Evolutionary conservation across 2,888 invertebrate genomes (phyloP).

Genomic region (Leucophenga montana): DNA sequence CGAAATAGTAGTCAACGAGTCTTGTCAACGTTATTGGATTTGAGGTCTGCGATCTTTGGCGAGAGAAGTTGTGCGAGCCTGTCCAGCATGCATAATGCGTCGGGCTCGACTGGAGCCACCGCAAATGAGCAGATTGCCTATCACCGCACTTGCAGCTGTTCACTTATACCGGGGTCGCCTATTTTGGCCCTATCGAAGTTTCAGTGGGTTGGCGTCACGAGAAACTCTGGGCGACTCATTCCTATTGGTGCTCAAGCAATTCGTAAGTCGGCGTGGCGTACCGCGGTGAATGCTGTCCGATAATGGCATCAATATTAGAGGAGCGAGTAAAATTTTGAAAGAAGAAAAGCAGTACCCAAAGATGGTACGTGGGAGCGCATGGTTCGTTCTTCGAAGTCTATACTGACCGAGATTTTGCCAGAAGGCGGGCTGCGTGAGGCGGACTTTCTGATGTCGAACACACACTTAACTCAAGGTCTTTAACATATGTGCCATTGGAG

Average conservation of each 20-base stretch:
- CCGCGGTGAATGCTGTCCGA: no score
- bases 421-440: slow-evolving; percentile 31
- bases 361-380: no score
- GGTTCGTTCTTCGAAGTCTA: slow-evolving; percentile 40
- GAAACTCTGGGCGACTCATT: slow-evolving; percentile 27
- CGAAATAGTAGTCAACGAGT: no score
- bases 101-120: slow-evolving; percentile 23
- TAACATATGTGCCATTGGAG: slow-evolving; percentile 40
- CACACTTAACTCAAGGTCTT: slow-evolving; percentile 33
- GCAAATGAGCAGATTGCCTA: slow-evolving; percentile 27
- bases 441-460: no score
- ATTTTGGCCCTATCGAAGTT: slow-evolving; percentile 37
- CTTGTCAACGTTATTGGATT: no score
- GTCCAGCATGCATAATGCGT: slow-evolving; percentile 27
- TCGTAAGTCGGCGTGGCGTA: no score
- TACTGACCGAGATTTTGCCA: slow-evolving; percentile 35
- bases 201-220: slow-evolving; percentile 32
- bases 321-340: no score
- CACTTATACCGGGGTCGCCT: slow-evolving; percentile 32
- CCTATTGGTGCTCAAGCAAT: no score
- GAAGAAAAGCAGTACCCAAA: slow-evolving; percentile 24
- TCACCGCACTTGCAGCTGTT: slow-evolving; percentile 24
- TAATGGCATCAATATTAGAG: no score
- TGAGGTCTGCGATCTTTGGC: slow-evolving; percentile 10
- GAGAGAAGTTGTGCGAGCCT: slow-evolving; percentile 14